These are phyloP conservation scores for Coendou prehensilis DNA, from an alignment of 2,797 vertebrate genomes.

Conservation along the genomic window DNA sequence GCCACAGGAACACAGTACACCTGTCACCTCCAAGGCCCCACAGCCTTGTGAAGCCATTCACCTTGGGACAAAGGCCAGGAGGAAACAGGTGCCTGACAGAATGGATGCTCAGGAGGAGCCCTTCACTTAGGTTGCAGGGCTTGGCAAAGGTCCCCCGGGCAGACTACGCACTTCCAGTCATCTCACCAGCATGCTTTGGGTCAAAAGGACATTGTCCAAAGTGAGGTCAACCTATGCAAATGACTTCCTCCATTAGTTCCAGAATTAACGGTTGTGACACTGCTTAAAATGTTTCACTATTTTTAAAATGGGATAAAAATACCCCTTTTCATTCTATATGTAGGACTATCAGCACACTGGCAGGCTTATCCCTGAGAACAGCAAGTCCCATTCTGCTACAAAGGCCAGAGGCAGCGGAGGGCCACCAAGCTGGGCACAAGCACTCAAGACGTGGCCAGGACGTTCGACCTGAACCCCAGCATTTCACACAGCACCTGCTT, in stretches of 20 bases:
- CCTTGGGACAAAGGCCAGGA: rapidly evolving
- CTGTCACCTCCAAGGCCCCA: neutral
- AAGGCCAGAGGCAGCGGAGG: neutral
- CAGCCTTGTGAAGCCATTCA: too few relatives aligned
- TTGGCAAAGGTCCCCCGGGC: neutral
- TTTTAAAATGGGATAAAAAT: neutral
- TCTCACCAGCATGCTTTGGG: rapidly evolving
- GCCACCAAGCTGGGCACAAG: neutral
- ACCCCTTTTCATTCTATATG: neutral
- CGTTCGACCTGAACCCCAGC: too few relatives aligned
- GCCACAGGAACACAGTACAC: rapidly evolving
- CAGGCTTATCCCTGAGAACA: neutral
- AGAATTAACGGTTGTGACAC: too few relatives aligned
- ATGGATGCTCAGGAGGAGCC: neutral
- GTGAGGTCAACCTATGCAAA: neutral
- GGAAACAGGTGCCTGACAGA: neutral
- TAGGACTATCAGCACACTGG: neutral
- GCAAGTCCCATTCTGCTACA: rapidly evolving
- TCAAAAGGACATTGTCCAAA: neutral
- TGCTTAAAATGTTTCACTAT: neutral
- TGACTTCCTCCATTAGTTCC: neutral
- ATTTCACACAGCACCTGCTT: neutral
- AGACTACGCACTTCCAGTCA: neutral
- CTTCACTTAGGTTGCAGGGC: too few relatives aligned
- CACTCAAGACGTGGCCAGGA: neutral